phyloP scores from a whole-genome alignment of 2,888 invertebrate species.

The Caenorhabditis macrosperma region DNA sequence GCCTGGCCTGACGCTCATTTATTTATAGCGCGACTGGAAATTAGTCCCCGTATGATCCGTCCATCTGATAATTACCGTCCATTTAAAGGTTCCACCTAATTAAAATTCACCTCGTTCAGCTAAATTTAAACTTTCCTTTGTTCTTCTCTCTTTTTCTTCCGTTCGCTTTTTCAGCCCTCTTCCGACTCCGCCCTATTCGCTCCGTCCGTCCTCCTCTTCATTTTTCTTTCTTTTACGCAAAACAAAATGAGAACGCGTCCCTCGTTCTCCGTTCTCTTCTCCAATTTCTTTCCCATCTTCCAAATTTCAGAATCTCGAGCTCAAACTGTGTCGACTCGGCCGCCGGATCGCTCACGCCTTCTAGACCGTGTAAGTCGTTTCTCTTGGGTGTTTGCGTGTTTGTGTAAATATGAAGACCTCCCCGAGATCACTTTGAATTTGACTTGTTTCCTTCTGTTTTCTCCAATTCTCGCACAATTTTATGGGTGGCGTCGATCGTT shows the following conservation, averaged over 20 bases:
- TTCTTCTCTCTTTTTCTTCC: slow-evolving; percentile 2
- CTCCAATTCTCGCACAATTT: slow-evolving; percentile 10
- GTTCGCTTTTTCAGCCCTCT: neutral
- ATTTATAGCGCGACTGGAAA: no score
- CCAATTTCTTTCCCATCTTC: neutral
- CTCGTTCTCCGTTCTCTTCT: slow-evolving; percentile 1
- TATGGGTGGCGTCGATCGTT: neutral
- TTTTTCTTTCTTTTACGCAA: neutral
- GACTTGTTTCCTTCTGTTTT: neutral
- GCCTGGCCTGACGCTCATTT: no score
- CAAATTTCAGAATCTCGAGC: slow-evolving; percentile 40
- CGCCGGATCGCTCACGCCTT: slow-evolving; percentile 46
- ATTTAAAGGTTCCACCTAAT: no score
- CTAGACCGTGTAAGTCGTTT: slow-evolving; percentile 42
- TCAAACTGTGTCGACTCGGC: slow-evolving; percentile 31
- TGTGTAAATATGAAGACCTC: neutral
- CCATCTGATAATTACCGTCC: neutral
- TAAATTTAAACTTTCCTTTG: slow-evolving; percentile 12
- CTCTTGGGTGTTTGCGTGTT: no score
- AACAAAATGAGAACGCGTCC: neutral
- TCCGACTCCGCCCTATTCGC: neutral
- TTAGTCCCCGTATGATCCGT: neutral
- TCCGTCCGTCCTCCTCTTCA: neutral
- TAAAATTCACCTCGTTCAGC: no score
- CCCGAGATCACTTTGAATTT: neutral